Evolutionary conservation across 1,140 invertebrate species (phyloP).

Genomic region (Coptotermes formosanus): DNA sequence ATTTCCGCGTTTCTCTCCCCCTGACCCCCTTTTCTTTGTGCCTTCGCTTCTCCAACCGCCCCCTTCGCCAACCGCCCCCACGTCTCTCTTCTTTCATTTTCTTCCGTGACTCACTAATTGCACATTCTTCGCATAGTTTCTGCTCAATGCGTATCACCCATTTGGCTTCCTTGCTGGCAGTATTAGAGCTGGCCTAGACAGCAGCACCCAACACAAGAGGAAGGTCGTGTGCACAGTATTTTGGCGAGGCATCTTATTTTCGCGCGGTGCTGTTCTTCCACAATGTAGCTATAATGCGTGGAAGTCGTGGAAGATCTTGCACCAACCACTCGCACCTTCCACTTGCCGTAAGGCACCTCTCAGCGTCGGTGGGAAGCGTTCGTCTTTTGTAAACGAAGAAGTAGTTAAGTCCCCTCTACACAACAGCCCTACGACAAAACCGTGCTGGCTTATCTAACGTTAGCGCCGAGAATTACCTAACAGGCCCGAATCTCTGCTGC

Average conservation of each 20-base stretch:
- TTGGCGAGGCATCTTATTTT: conserved; percentile 25
- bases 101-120: conserved; percentile 74
- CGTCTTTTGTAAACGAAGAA: too few species aligned
- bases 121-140: conserved; percentile 88
- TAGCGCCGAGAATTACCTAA: too few species aligned
- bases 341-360: too few species aligned
- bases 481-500: too few species aligned
- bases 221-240: background rate
- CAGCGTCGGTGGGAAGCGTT: too few species aligned
- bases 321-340: too few species aligned
- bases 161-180: conserved; percentile 22
- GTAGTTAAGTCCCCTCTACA: too few species aligned
- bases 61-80: conserved; percentile 44
- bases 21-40: conserved; percentile 31
- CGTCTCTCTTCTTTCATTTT: conserved; percentile 58
- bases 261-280: background rate
- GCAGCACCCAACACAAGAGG: background rate
- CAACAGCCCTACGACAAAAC: too few species aligned
- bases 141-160: conserved; percentile 37
- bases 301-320: background rate
- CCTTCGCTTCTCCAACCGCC: conserved; percentile 34
- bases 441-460: too few species aligned
- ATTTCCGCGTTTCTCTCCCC: conserved; percentile 31
- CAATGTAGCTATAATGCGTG: background rate
- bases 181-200: conserved; percentile 19